Percentiles rank a stretch among this genome's conserved stretches.
These are phyloP conservation scores for Nestor notabilis DNA, from an alignment of 2,113 vertebrate species.

Conservation along the genomic window DNA sequence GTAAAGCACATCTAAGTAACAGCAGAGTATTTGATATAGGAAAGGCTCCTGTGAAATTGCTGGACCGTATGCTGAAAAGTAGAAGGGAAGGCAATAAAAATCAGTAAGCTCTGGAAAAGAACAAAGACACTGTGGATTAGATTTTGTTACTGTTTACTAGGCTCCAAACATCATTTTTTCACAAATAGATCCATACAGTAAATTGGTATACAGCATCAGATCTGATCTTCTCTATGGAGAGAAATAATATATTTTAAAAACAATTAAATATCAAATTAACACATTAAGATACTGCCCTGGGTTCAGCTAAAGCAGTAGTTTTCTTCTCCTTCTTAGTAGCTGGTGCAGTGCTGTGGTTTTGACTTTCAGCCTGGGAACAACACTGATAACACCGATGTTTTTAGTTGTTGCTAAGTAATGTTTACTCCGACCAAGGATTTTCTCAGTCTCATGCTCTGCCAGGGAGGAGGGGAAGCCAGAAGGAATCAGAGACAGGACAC, in stretches of 20 bases:
- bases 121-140: neutral
- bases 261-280: neutral
- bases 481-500: too few species aligned
- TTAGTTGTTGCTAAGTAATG: too few species aligned
- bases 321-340: too few species aligned
- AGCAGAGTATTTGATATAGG: neutral
- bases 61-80: neutral
- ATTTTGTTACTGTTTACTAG: neutral
- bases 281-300: fast-evolving
- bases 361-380: too few species aligned
- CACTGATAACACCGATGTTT: too few species aligned
- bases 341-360: too few species aligned
- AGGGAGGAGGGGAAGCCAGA: too few species aligned
- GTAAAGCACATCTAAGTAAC: neutral
- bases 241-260: neutral
- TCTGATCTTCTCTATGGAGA: neutral
- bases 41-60: neutral
- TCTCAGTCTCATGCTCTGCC: too few species aligned
- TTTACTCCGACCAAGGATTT: too few species aligned
- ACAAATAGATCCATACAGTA: neutral
- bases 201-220: neutral
- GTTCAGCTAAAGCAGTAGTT: too few species aligned
- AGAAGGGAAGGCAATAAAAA: neutral
- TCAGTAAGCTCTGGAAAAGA: neutral
- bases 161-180: neutral